These are phyloP conservation scores for Sigmodon hispidus DNA, from an alignment of 2,113 vertebrate species.

Conservation along the genomic window DNA sequence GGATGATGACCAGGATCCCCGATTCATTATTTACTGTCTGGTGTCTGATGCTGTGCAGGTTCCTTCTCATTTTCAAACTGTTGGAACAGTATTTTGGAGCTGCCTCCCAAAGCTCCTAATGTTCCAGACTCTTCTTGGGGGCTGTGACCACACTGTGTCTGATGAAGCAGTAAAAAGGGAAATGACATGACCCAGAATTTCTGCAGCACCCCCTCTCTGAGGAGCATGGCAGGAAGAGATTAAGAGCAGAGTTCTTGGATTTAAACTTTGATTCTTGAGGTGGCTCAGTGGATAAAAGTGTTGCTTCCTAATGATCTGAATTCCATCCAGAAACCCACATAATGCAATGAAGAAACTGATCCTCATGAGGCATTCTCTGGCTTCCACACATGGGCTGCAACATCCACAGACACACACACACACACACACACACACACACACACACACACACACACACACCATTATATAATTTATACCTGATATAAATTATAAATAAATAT, in stretches of 20 bases:
- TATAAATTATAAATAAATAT: background rate
- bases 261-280: slow-evolving; percentile 1
- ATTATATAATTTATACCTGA: background rate
- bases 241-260: background rate
- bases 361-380: background rate
- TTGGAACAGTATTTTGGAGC: background rate
- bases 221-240: background rate
- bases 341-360: background rate
- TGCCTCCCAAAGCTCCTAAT: background rate
- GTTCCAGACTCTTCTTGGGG: background rate
- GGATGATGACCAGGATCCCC: background rate
- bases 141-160: background rate
- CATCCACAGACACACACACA: background rate
- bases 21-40: background rate
- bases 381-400: background rate
- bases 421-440: background rate
- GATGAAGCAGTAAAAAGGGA: slow-evolving; percentile 30
- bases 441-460: background rate
- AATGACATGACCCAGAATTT: background rate
- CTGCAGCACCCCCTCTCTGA: background rate
- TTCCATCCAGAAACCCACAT: background rate
- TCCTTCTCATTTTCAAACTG: background rate
- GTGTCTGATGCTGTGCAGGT: background rate
- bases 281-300: background rate
- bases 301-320: background rate